Base-by-base conservation (phyloP, 2,797 vertebrate species). In the Galago senegalensis region DNA sequence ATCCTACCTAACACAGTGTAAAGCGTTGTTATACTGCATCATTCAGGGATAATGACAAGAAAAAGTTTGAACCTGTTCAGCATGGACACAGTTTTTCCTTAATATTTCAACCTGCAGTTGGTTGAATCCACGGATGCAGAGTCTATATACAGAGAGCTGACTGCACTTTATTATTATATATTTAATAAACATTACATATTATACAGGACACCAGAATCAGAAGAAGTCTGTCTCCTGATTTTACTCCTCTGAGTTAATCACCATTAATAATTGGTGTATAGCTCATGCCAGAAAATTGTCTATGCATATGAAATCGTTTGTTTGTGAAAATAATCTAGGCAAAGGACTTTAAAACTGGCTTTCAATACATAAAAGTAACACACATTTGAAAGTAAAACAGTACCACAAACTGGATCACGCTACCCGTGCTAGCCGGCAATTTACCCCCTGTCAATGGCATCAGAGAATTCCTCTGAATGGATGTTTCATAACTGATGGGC, bases 351-450 rank as follows among this genome's bases (percentile, higher is more conserved):
- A 29, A 65, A 77, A 34, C 11, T 20, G 81, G 12, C 4, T 53
- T 72, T 34, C 27, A 81, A 43, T 75, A 73, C 43, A 12, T 34
- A 73, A 67, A 67, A 69, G 27, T 49, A 60, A 27, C 5, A 17
- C 4, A 12, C 23, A 17, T 4, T 20, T 63, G n/a, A 7, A 70
- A 67, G 61, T 25, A 49, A 49, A 4, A 12, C 16, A 25, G 25
- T 6, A 6, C 1, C 7, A 0, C 21, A 25, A 27, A 10, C 3
- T 14, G 34, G 29, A 9, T 43, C 80, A 34, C 7, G 1, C 67
- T 40, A 0, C 4, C 4, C 1, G 7, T 7, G n/a, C 34, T 3
- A 43, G 72, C 34, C 27, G 49, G 34, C 20, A 31, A 21, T 3
- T 34, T 58, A 21, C 65, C 43, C 94, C 84, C 20, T 58, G 4